Evolutionary conservation across 2,797 vertebrate species (phyloP).

Genomic region (Epinephelus coioides): DNA sequence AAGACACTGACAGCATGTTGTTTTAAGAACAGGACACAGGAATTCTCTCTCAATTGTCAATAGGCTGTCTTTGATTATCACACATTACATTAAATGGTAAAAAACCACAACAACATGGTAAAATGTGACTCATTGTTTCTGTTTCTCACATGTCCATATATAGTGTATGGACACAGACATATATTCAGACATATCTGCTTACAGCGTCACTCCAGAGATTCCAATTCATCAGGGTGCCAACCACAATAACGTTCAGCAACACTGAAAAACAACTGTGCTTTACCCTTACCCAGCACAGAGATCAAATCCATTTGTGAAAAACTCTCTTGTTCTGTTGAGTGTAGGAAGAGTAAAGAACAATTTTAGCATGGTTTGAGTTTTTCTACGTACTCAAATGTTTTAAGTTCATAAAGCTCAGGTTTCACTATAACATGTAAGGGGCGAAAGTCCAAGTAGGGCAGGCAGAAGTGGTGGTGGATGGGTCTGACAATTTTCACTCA

Average conservation of each 20-base stretch:
- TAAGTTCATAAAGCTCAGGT: too few species aligned
- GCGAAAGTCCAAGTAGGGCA: too few species aligned
- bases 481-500: too few species aligned
- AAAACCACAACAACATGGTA: not conserved
- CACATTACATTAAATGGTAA: not conserved
- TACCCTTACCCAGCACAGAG: not conserved
- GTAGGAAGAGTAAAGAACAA: too few species aligned
- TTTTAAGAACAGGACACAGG: conserved; percentile 25
- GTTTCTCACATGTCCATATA: not conserved
- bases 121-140: not conserved
- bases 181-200: not conserved
- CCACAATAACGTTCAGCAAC: conserved; percentile 15
- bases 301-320: not conserved
- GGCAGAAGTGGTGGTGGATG: too few species aligned
- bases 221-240: conserved; percentile 20
- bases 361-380: too few species aligned
- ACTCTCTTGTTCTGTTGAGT: not conserved
- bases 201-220: conserved; percentile 15
- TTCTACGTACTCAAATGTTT: too few species aligned
- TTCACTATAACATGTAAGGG: too few species aligned
- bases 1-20: conserved; percentile 36
- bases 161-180: not conserved
- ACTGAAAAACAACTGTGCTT: conserved; percentile 21
- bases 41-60: not conserved
- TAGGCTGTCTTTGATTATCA: conserved; percentile 9